Percentiles rank a stretch among this genome's conserved stretches.
Conservation (phyloP, 2,113 vertebrate species). For the Heterochromis multidens region DNA sequence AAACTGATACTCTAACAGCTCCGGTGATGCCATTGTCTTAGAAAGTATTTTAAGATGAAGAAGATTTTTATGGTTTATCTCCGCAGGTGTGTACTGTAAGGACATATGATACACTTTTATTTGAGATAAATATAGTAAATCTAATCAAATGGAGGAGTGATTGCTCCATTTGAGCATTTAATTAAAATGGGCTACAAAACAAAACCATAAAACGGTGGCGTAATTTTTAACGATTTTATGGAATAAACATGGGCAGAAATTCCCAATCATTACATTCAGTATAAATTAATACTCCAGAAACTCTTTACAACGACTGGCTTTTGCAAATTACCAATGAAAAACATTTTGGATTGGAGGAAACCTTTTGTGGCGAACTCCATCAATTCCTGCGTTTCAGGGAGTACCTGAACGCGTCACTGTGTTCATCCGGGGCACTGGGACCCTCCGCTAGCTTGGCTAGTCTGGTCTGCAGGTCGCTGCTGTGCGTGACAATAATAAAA, state of each 20-base stretch:
- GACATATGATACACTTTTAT: background rate
- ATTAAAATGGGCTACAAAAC: background rate
- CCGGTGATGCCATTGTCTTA: background rate
- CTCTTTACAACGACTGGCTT: background rate
- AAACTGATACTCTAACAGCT: background rate
- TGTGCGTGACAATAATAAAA: background rate
- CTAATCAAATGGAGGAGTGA: background rate
- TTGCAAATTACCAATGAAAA: background rate
- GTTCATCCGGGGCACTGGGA: slow-evolving; percentile 39
- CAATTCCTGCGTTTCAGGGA: background rate
- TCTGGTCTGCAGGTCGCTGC: background rate
- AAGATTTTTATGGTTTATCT: no score
- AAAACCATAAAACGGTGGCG: background rate
- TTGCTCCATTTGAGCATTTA: background rate
- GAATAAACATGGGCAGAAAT: background rate
- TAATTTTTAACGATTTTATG: no score
- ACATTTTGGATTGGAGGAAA: background rate
- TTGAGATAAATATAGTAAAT: background rate
- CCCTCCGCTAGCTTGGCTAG: background rate
- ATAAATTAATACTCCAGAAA: background rate
- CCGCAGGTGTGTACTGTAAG: background rate
- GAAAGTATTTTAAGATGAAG: background rate
- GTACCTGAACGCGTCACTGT: background rate
- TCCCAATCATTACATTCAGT: background rate
- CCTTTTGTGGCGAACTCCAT: background rate